A percentile compares a stretch with the other conserved stretches of the same genome.
Evolutionary conservation across 2,113 vertebrate species (phyloP).

Genomic region (Stictonetta naevosa): DNA sequence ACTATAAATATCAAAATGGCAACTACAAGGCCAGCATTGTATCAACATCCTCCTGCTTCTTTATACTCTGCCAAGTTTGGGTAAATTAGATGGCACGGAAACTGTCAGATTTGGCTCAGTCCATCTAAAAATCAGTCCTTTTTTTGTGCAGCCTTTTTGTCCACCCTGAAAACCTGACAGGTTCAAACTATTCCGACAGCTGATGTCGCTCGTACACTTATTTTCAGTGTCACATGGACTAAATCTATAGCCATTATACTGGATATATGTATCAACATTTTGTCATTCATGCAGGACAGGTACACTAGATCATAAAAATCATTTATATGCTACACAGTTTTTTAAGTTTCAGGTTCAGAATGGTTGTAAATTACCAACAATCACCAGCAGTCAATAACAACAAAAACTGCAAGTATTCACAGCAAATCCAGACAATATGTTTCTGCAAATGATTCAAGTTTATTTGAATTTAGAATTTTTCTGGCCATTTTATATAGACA

Average conservation of each 20-base stretch:
- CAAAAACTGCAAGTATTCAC: neutral
- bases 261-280: neutral
- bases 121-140: neutral
- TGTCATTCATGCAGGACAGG: neutral
- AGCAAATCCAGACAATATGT: neutral
- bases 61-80: neutral
- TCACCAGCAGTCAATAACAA: neutral
- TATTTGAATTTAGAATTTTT: neutral
- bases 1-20: neutral
- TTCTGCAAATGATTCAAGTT: neutral
- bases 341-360: neutral
- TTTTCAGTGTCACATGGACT: neutral
- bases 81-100: fast-evolving
- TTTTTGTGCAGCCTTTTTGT: neutral
- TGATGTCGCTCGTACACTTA: neutral
- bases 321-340: neutral
- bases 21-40: neutral
- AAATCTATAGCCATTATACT: neutral
- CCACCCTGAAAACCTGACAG: neutral
- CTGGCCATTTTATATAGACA: neutral
- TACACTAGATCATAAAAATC: neutral
- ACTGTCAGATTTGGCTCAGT: neutral
- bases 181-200: neutral
- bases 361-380: neutral
- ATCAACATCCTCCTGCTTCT: neutral